Evolutionary conservation across 2,797 vertebrate species (phyloP).

Genomic region (Neomorphus geoffroyi): DNA sequence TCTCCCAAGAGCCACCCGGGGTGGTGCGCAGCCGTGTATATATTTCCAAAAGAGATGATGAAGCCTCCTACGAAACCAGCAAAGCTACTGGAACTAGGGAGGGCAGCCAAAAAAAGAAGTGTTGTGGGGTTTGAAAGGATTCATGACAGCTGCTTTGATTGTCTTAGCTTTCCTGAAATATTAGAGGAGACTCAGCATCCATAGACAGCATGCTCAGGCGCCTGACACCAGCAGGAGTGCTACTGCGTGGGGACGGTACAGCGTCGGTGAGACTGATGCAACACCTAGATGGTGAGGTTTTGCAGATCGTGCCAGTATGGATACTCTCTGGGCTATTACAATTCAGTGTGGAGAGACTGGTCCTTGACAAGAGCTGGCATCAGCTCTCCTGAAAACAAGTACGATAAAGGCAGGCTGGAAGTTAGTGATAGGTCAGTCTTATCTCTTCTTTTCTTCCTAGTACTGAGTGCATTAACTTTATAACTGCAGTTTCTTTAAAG

Average conservation of each 20-base stretch:
- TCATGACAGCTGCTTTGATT: neutral
- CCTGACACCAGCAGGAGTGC: too few species aligned
- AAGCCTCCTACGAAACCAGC: neutral
- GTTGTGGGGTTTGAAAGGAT: neutral
- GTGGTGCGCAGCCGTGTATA: neutral
- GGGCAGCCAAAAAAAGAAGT: neutral
- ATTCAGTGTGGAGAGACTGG: neutral
- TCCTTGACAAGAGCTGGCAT: neutral
- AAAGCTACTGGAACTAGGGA: neutral
- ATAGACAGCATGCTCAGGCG: neutral
- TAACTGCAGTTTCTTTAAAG: neutral
- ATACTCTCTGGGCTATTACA: neutral
- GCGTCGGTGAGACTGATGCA: neutral
- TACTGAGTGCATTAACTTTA: neutral
- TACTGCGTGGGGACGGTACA: rapidly evolving
- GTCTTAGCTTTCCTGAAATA: neutral
- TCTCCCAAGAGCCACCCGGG: neutral
- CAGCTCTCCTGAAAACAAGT: neutral
- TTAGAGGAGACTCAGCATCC: rapidly evolving
- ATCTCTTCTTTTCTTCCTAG: neutral
- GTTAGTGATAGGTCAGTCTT: neutral
- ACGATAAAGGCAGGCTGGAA: neutral
- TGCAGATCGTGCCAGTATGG: rapidly evolving
- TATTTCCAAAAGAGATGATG: neutral
- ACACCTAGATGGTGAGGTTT: neutral